Evolutionary conservation across 1,140 invertebrate genomes (phyloP).

Genomic region (Thaumetopoea pityocampa): DNA sequence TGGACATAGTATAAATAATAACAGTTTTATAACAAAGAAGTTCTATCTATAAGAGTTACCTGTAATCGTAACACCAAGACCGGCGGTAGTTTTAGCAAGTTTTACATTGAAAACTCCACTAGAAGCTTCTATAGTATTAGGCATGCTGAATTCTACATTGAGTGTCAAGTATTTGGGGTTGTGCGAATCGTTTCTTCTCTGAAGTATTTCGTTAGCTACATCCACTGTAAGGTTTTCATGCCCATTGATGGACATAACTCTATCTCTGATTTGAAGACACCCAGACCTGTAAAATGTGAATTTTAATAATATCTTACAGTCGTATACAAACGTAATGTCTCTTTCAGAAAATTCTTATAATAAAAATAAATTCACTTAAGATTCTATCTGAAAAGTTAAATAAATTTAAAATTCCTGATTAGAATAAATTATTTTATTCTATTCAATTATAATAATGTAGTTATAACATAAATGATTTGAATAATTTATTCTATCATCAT

Average conservation of each 20-base stretch:
- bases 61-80: constrained; percentile 91
- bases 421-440: too few species aligned
- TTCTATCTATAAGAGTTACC: constrained; percentile 62
- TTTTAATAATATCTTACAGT: too few species aligned
- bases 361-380: too few species aligned
- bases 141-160: constrained; percentile 93
- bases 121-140: constrained; percentile 93
- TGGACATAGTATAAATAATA: constrained; percentile 4
- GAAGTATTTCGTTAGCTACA: constrained; percentile 70
- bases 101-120: constrained; percentile 94
- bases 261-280: constrained; percentile 88
- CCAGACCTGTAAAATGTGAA: constrained; percentile 77
- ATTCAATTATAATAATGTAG: too few species aligned
- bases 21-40: constrained; percentile 1
- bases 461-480: too few species aligned
- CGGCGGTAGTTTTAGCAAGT: constrained; percentile 85
- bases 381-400: too few species aligned
- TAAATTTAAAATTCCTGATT: too few species aligned
- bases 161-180: constrained; percentile 65
- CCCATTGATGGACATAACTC: constrained; percentile 89
- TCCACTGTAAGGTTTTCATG: constrained; percentile 77
- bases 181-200: constrained; percentile 66
- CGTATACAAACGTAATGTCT: too few species aligned
- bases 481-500: too few species aligned
- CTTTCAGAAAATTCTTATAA: too few species aligned